Evolutionary conservation across 1,140 invertebrate species (phyloP), one percentile per base, ranked within the genome.

Genomic region (Diorhabda sublineata): DNA sequence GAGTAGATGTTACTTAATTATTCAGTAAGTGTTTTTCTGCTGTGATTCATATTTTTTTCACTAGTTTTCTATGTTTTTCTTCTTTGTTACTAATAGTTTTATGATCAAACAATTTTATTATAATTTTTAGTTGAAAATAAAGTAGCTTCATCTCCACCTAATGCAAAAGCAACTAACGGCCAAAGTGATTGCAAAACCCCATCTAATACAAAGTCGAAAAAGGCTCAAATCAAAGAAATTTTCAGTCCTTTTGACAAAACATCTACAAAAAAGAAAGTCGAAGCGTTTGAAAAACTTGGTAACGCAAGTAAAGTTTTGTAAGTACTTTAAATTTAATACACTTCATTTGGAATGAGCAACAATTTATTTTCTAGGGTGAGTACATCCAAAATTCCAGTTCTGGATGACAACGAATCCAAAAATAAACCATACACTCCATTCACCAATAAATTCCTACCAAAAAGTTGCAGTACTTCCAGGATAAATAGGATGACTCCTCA

Each of bases 231-330:
- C 5, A 78, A 78, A 60, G 72, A 78, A 57, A 69, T 80, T 11
- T 84, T 82, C 57, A 88, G 86, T 81, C 86, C 87, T 3, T 86
- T 84, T 65, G 78, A 82, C 3, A 85, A 85, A 63, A 86, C 87
- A 69, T 86, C 87, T 0, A 84, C 88, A 41, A 88, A 87, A 71
- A 85, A 87, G 74, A 82, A 85, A 41, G 86, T 88, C 0, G 84
- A 87, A 70, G 87, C 87, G 2, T 89, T 88, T 70, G 87, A 88
- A 69, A 85, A 87, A 72, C 66, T 77, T 42, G 42, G 26, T 5
- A 61, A 42, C 26, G 9, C 59, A 61, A 41, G 8, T 8, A 61
- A 61, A 5, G 42, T 42, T 41, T 7, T 61, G 59, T 43, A 61
- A 42, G 42, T 42, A 61, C 4, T 41, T 42, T 26, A 26, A 26